A percentile compares a stretch with the other conserved stretches of the same genome.
These are phyloP conservation scores for Cabera pusaria DNA, from an alignment of 2,888 invertebrate genomes.

Conservation along the genomic window DNA sequence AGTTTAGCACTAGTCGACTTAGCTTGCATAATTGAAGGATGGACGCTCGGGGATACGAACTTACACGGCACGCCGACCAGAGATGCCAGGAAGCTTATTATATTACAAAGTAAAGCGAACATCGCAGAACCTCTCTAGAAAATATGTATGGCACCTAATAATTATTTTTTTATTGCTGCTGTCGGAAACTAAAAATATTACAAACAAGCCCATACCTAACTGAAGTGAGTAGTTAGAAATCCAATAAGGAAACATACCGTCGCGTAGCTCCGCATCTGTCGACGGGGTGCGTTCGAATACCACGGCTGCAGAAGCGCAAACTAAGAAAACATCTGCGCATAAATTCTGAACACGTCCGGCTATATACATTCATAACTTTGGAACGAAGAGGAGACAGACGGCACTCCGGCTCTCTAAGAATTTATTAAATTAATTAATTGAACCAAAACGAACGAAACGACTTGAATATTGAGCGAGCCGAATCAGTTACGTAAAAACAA, in stretches of 20 bases:
- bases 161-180: no score
- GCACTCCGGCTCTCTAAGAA: conserved; percentile 61
- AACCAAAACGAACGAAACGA: conserved; percentile 63
- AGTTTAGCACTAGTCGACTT: conserved; percentile 39
- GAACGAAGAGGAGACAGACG: conserved; percentile 53
- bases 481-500: conserved; percentile 35
- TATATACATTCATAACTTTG: conserved; percentile 78
- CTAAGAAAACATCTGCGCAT: conserved; percentile 66
- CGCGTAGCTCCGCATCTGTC: conserved; percentile 43
- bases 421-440: conserved; percentile 79
- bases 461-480: conserved; percentile 57
- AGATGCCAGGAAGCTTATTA: conserved; percentile 7
- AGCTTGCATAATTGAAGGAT: conserved; percentile 32
- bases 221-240: conserved; percentile 14
- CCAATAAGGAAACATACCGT: conserved; percentile 25
- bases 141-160: no score
- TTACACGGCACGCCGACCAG: conserved; percentile 16
- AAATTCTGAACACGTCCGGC: conserved; percentile 73
- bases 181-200: no score
- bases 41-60: conserved; percentile 28
- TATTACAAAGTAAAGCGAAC: conserved; percentile 1
- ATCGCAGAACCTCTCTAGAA: no score
- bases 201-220: no score
- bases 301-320: conserved; percentile 52
- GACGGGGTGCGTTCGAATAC: conserved; percentile 44